Percentiles rank a stretch among this genome's conserved stretches.
Conservation (phyloP, 2,797 vertebrate species). For the Streptopelia turtur region DNA sequence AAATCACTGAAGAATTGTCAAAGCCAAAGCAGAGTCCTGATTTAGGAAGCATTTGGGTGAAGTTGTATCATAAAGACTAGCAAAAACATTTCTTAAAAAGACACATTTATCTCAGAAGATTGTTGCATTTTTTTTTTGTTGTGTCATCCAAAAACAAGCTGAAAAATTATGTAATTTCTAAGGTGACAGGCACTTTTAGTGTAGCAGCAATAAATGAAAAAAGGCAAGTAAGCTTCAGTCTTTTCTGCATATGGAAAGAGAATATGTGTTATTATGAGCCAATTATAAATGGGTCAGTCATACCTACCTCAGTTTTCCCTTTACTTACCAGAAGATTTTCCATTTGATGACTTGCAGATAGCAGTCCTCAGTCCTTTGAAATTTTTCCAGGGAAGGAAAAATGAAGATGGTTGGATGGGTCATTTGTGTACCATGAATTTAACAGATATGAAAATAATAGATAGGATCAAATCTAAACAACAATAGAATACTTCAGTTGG, state of each 20-base stretch:
- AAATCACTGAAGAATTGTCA: conserved; percentile 8
- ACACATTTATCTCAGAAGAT: background rate
- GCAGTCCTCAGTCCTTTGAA: background rate
- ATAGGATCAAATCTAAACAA: background rate
- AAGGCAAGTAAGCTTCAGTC: background rate
- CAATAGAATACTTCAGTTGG: background rate
- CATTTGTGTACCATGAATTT: background rate
- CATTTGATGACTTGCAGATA: background rate
- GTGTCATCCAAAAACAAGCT: background rate
- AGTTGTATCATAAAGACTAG: background rate
- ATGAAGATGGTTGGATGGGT: no score
- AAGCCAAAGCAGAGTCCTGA: background rate
- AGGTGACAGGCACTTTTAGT: background rate
- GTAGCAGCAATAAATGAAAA: background rate
- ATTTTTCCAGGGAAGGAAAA: background rate
- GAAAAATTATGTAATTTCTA: background rate
- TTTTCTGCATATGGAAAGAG: background rate
- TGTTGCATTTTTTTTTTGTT: background rate
- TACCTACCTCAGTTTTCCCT: background rate
- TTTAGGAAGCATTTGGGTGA: conserved; percentile 8
- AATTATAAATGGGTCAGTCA: background rate
- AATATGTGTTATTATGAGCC: background rate
- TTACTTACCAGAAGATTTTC: background rate
- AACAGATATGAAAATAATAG: background rate
- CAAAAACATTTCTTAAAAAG: background rate